These are phyloP conservation scores for Scytalopus superciliaris DNA, from an alignment of 2,113 vertebrate genomes.

Conservation along the genomic window DNA sequence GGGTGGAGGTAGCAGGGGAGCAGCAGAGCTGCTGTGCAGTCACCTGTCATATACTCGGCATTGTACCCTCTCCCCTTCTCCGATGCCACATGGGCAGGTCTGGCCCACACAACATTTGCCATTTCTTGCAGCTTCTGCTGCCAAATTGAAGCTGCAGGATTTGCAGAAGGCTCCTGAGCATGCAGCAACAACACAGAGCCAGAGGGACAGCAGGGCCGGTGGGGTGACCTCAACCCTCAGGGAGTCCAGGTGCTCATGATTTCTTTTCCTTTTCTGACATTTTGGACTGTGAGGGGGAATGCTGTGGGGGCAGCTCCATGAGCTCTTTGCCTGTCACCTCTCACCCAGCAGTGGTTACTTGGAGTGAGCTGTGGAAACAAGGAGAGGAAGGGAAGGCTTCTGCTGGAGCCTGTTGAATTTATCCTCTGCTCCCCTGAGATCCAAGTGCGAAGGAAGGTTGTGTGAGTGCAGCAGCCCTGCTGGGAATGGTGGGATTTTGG, in stretches of 20 bases:
- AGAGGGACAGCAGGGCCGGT: neutral
- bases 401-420: neutral
- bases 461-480: neutral
- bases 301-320: neutral
- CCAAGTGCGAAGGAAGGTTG: neutral
- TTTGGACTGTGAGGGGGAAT: neutral
- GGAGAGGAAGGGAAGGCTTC: neutral
- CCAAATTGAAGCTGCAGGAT: neutral
- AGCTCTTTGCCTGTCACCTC: neutral
- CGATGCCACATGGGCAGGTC: neutral
- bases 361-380: neutral
- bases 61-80: neutral
- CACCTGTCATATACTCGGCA: fast-evolving
- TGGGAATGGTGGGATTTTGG: neutral
- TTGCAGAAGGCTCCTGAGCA: neutral
- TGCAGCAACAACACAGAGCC: neutral
- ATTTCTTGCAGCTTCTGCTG: neutral
- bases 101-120: neutral
- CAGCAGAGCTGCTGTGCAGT: neutral
- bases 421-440: neutral
- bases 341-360: neutral
- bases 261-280: neutral
- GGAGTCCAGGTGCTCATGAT: neutral
- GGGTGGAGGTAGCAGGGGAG: neutral
- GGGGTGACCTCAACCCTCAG: neutral